These are phyloP conservation scores for Ophioninae sp. DNA, from an alignment of 2,888 invertebrate genomes.

Conservation along the genomic window DNA sequence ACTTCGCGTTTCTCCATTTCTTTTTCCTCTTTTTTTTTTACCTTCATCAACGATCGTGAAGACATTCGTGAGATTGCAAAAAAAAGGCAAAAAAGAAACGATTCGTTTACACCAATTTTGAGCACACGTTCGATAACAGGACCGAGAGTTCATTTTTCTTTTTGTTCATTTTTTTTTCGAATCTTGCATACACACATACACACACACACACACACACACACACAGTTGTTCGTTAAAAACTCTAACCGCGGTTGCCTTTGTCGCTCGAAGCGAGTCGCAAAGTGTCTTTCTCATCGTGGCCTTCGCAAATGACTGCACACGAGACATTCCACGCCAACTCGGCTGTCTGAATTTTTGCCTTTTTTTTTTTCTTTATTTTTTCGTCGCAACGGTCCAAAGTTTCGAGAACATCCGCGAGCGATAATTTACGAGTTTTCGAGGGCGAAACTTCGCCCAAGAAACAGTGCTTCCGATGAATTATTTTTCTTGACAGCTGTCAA, in stretches of 20 bases:
- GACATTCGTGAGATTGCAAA: neutral
- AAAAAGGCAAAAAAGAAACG: conserved; percentile 6
- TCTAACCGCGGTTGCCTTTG: conserved; percentile 71
- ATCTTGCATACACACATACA: neutral
- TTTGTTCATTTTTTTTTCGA: conserved; percentile 27
- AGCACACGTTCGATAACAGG: conserved; percentile 37
- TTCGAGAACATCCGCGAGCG: neutral
- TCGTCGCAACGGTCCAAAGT: neutral
- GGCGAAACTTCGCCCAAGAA: neutral
- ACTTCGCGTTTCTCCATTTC: conserved; percentile 35
- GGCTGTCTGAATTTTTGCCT: neutral
- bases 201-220: neutral
- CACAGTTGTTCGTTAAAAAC: conserved; percentile 35
- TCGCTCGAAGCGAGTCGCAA: conserved; percentile 63
- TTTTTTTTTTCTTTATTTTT: neutral
- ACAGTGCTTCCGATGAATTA: neutral
- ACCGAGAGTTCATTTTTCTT: conserved; percentile 21
- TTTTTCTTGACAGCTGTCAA: neutral
- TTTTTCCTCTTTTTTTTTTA: conserved; percentile 22
- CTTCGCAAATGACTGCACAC: conserved; percentile 59
- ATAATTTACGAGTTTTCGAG: neutral
- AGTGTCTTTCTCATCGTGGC: conserved; percentile 72
- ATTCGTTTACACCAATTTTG: conserved; percentile 11
- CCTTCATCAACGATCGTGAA: conserved; percentile 1
- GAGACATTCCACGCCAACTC: conserved; percentile 6